Conservation (phyloP, 2,888 invertebrate genomes). For the Pomacea canaliculata region DNA sequence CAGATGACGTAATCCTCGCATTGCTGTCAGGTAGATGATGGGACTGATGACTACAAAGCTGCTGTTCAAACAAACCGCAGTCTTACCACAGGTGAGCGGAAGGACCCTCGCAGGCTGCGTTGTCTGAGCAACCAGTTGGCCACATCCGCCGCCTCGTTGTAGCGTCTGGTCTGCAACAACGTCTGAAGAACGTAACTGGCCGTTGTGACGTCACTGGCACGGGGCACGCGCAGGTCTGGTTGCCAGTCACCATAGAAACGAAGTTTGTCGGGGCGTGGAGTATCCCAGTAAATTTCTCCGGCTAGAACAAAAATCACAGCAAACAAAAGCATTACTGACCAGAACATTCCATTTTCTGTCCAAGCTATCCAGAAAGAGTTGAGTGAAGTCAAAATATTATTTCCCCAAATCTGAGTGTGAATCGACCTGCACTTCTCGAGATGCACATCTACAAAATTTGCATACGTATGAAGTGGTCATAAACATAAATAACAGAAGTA, state of each 20-base stretch:
- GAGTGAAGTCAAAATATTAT: not conserved
- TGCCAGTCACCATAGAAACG: conserved; percentile 12
- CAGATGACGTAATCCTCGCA: no score
- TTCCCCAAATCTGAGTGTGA: no score
- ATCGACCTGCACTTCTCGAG: no score
- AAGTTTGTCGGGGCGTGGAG: conserved; percentile 6
- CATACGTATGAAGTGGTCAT: no score
- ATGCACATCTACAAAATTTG: no score
- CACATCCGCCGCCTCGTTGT: not conserved
- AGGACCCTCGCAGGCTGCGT: conserved; percentile 1
- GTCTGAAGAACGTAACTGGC: conserved; percentile 7
- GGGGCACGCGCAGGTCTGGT: conserved; percentile 4
- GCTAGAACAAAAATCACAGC: not conserved
- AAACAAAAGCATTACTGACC: not conserved
- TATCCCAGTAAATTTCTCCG: conserved; percentile 7
- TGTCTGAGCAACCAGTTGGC: conserved; percentile 15
- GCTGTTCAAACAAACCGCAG: no score
- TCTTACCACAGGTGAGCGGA: conserved; percentile 16
- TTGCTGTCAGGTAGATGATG: no score
- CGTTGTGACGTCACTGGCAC: conserved; percentile 12
- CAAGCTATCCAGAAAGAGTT: not conserved
- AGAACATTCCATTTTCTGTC: not conserved
- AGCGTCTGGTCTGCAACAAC: not conserved
- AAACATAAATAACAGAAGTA: no score
- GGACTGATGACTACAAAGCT: no score